Conservation (phyloP, 2,888 invertebrate genomes). For the Oasisia sp. region DNA sequence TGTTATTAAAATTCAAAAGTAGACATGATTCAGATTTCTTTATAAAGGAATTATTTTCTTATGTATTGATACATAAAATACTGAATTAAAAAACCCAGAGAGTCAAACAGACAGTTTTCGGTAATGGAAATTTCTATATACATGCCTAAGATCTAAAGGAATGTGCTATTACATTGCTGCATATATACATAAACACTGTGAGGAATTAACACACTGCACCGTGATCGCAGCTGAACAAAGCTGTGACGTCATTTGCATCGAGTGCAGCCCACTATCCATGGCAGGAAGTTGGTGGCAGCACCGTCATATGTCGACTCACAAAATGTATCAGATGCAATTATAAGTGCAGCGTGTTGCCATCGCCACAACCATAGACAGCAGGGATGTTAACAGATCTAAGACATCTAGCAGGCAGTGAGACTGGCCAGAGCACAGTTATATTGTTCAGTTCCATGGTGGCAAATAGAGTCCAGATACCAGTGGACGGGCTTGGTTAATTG, state of each 20-base stretch:
- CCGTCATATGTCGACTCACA: neutral
- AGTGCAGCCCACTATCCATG: neutral
- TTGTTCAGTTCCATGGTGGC: neutral
- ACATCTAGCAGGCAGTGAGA: neutral
- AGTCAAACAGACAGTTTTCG: neutral
- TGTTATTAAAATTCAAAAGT: neutral
- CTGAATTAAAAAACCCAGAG: neutral
- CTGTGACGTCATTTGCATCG: constrained; percentile 4
- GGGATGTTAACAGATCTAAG: neutral
- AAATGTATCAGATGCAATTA: neutral
- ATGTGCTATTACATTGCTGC: neutral
- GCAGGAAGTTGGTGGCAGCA: constrained; percentile 6
- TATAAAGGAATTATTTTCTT: neutral
- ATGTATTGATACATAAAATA: neutral
- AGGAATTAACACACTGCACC: neutral
- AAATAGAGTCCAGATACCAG: neutral
- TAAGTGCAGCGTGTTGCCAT: neutral
- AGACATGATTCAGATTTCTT: neutral
- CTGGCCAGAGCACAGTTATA: neutral
- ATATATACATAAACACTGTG: neutral
- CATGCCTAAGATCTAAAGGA: neutral
- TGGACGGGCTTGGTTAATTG: neutral
- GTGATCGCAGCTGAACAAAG: neutral
- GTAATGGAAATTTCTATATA: neutral
- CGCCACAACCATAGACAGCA: constrained; percentile 2